Percentiles rank a stretch among this genome's conserved stretches.
Evolutionary conservation across 2,797 vertebrate species (phyloP).

Genomic region (Micromesistius poutassou): DNA sequence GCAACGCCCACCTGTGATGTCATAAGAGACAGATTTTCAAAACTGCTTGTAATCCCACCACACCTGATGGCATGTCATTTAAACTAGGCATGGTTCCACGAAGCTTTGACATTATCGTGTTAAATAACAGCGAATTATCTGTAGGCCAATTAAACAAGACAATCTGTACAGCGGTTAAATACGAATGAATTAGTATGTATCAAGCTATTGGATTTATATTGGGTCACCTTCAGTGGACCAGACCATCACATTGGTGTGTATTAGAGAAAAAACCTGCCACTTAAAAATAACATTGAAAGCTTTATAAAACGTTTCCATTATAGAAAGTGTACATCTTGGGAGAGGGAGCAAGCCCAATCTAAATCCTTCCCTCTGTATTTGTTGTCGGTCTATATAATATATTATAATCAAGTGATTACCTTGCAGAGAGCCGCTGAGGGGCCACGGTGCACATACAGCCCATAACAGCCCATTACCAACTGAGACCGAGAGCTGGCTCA

Average conservation of each 20-base stretch:
- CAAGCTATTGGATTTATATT: not conserved
- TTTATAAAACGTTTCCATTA: not conserved
- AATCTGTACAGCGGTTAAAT: not conserved
- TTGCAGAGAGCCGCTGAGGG: slow-evolving; percentile 75
- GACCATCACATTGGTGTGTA: not conserved
- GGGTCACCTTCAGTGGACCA: not conserved
- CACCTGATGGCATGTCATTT: too few species aligned
- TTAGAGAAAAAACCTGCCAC: not conserved
- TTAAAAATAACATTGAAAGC: not conserved
- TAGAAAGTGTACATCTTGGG: not conserved
- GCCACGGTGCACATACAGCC: slow-evolving; percentile 78
- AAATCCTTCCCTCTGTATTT: not conserved
- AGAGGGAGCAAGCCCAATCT: not conserved
- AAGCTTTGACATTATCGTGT: not conserved
- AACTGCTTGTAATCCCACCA: too few species aligned
- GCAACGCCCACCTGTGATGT: too few species aligned
- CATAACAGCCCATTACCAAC: slow-evolving; percentile 97
- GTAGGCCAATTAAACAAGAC: not conserved
- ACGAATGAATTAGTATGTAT: not conserved
- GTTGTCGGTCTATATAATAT: slow-evolving; percentile 5
- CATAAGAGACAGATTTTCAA: too few species aligned
- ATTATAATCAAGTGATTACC: too few species aligned
- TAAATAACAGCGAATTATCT: not conserved
- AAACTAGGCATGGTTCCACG: too few species aligned
- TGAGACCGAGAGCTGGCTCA: slow-evolving; percentile 90